Conservation (phyloP, 2,113 vertebrate genomes). For the Brachypodius melanocephalos region DNA sequence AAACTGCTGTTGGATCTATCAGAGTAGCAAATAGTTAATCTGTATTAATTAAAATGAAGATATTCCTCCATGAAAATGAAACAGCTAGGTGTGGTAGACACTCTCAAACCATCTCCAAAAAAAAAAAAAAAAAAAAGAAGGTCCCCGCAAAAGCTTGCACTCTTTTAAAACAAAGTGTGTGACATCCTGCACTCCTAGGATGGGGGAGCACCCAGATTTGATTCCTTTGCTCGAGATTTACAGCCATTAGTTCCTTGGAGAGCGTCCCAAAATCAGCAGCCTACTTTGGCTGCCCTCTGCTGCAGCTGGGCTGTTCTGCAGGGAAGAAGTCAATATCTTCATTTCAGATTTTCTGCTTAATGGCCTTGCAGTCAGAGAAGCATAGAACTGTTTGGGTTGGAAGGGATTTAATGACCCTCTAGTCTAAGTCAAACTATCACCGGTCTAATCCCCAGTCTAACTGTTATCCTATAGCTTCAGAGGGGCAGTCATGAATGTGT, state of each 20-base stretch:
- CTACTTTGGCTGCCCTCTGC: not conserved
- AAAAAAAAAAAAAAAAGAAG: rapidly evolving
- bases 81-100: not conserved
- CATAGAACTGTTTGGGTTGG: not conserved
- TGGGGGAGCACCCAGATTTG: not conserved
- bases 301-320: not conserved
- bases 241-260: not conserved
- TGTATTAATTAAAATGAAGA: not conserved
- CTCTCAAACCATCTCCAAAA: not conserved
- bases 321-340: not conserved
- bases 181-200: not conserved
- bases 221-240: not conserved
- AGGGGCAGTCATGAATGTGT: not conserved
- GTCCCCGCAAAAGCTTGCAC: not conserved
- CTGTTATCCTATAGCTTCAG: not conserved
- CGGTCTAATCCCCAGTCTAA: not conserved
- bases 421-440: not conserved
- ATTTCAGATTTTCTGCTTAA: not conserved
- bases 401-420: not conserved
- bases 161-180: not conserved
- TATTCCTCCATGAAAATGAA: not conserved
- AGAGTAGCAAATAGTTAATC: not conserved
- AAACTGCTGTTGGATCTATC: not conserved
- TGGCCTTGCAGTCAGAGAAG: not conserved
- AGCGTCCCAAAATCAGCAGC: not conserved